Evolutionary conservation across 2,888 invertebrate species (phyloP), one percentile per base, ranked within the genome.

Genomic region (Cecidostiba fungosa): DNA sequence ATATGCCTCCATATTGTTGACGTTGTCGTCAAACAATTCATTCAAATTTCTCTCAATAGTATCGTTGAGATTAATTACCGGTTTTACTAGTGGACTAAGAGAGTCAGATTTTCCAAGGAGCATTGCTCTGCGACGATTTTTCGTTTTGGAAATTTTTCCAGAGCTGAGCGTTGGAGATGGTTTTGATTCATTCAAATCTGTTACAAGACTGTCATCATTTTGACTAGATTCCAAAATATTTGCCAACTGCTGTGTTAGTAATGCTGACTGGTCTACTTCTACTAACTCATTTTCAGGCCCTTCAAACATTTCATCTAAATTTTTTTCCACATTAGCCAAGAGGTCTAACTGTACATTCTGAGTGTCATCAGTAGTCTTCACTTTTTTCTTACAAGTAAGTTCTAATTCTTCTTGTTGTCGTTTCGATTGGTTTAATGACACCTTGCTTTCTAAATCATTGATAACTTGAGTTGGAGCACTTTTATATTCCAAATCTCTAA

Each of bases 231-330:
- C 88, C 29, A 93, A 73, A 74, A 92, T 87, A 78, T 89, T 88
- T 78, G 88, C 87, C 29, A 92, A 89, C 82, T 88, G 88, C 62
- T 92, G 92, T 3, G 92, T 93, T 66, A 91, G 89, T 73, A 93
- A 85, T 54, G 79, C 83, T 0, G 87, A 82, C 12, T 87, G 85
- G 12, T 43, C n/a, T n/a, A 90, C 87, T 10, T 88, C 86, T 0
- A 36, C 62, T 6, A 77, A 19, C 10, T 81, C 59, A 10, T 87
- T 86, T 4, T 89, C 88, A 1, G 87, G 85, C 14, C 88, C 88
- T 0, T 89, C 90, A 26, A 92, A 92, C 86, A 92, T 90, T 69
- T 88, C 85, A 10, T 89, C 89, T 3, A 92, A 81, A 85, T 91
- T 90, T 70, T 77, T 82, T 72, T 90, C 90, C 10, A 92, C 14